phyloP scores from a whole-genome alignment of 2,797 vertebrate genomes.

The Coluber constrictor region DNA sequence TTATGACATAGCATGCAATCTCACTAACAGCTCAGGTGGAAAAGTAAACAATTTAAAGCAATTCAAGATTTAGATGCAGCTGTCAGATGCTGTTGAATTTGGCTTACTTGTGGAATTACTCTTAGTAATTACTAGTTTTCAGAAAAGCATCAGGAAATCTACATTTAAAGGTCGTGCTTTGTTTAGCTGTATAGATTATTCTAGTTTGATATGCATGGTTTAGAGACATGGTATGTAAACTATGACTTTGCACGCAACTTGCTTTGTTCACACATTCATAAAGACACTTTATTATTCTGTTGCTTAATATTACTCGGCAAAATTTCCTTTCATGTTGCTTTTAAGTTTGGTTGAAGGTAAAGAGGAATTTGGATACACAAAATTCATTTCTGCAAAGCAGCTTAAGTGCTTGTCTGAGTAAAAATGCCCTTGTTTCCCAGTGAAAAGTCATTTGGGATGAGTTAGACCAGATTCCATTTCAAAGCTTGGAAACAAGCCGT shows the following conservation, averaged over 20 bases:
- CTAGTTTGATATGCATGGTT: not conserved
- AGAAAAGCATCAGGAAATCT: slow-evolving; percentile 9
- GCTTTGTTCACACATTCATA: not conserved
- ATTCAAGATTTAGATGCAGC: slow-evolving; percentile 4
- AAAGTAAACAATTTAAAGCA: slow-evolving; percentile 32
- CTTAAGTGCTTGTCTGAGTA: not conserved
- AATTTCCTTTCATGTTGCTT: not conserved
- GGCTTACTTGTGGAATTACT: not conserved
- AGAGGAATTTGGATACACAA: not conserved
- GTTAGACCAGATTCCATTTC: not conserved
- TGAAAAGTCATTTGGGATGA: not conserved
- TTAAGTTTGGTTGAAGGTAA: not conserved
- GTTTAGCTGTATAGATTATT: not conserved
- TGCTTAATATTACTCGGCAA: not conserved
- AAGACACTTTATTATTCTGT: not conserved
- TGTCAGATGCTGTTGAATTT: slow-evolving; percentile 5
- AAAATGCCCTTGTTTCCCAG: not conserved
- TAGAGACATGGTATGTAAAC: not conserved
- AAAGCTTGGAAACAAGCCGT: not conserved
- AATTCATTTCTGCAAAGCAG: not conserved
- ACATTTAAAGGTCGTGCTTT: not conserved
- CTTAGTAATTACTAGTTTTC: slow-evolving; percentile 31
- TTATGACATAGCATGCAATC: slow-evolving; percentile 44
- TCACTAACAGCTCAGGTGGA: slow-evolving; percentile 27
- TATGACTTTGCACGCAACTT: not conserved